Evolutionary conservation across 2,888 invertebrate genomes (phyloP).

Genomic region (Eupithecia dodoneata): DNA sequence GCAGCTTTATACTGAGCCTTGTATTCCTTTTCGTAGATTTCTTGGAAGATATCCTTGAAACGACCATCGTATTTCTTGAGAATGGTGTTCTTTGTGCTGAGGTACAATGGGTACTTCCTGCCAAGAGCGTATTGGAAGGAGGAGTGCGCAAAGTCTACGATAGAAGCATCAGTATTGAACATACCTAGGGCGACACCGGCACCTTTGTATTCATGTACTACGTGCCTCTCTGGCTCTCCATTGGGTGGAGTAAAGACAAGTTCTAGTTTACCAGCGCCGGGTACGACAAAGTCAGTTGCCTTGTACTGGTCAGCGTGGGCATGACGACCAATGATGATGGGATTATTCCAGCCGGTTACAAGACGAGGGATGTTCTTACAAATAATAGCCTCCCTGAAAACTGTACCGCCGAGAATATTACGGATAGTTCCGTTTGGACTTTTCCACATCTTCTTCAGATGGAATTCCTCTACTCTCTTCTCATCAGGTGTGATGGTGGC

Average conservation of each 20-base stretch:
- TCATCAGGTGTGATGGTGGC: conserved; percentile 99
- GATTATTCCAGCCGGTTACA: conserved; percentile 97
- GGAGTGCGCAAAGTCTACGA: conserved; percentile 96
- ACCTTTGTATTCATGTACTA: conserved; percentile 93
- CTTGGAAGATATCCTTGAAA: conserved; percentile 98
- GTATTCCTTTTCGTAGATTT: conserved; percentile 95
- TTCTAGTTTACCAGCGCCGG: conserved; percentile 94
- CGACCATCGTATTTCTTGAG: conserved; percentile 98
- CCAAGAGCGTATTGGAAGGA: conserved; percentile 95
- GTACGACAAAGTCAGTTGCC: conserved; percentile 98
- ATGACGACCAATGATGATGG: conserved; percentile 99
- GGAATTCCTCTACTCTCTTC: conserved; percentile 95
- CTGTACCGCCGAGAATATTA: conserved; percentile 93
- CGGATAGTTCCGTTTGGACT: conserved; percentile 95
- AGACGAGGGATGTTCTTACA: conserved; percentile 97
- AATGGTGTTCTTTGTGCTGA: conserved; percentile 99
- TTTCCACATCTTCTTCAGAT: conserved; percentile 95
- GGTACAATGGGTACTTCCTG: conserved; percentile 93
- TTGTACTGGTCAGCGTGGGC: conserved; percentile 99
- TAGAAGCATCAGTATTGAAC: conserved; percentile 98
- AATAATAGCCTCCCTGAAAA: conserved; percentile 94
- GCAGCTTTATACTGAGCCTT: conserved; percentile 92
- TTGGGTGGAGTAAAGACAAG: conserved; percentile 90
- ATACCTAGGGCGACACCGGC: conserved; percentile 97
- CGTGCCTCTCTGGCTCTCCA: conserved; percentile 86